These are phyloP conservation scores for Chaetodon trifasciatus DNA, from an alignment of 2,797 vertebrate species.

Conservation along the genomic window DNA sequence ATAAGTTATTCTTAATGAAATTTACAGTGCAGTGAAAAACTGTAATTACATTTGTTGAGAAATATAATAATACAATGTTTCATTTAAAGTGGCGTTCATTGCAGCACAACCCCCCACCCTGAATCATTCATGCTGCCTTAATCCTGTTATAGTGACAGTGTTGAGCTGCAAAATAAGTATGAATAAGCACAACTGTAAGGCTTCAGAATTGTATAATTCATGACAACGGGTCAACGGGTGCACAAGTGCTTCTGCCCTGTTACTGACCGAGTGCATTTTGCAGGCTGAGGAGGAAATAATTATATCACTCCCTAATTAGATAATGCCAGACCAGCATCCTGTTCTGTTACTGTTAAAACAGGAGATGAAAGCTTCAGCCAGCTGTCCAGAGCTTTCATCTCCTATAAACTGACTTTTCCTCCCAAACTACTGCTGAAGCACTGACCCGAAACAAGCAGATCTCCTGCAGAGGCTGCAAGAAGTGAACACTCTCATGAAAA, in stretches of 20 bases:
- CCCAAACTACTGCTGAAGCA: constrained; percentile 20
- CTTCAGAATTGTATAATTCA: background rate
- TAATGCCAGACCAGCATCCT: constrained; percentile 74
- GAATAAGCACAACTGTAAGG: background rate
- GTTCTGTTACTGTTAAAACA: constrained; percentile 58
- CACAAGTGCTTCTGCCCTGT: background rate
- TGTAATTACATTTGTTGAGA: constrained; percentile 32
- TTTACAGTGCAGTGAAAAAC: constrained; percentile 12
- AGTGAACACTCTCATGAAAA: background rate
- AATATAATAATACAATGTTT: constrained; percentile 18
- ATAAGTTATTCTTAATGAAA: constrained; percentile 15
- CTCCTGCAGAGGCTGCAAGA: constrained; percentile 13
- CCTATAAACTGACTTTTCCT: constrained; percentile 19
- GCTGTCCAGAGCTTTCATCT: constrained; percentile 55
- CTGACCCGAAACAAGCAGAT: constrained; percentile 11
- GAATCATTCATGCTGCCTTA: background rate
- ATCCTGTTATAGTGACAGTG: background rate
- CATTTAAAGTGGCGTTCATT: constrained; percentile 8
- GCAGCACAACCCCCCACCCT: background rate
- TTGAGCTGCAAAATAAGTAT: constrained; percentile 13
- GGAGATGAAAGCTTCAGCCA: constrained; percentile 69
- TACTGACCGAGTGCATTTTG: constrained; percentile 23
- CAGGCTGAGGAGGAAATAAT: constrained; percentile 67
- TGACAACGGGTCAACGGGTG: background rate
- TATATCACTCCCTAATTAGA: constrained; percentile 75